Evolutionary conservation across 2,888 invertebrate species (phyloP).

Genomic region (Drosophila pseudotakahashii): DNA sequence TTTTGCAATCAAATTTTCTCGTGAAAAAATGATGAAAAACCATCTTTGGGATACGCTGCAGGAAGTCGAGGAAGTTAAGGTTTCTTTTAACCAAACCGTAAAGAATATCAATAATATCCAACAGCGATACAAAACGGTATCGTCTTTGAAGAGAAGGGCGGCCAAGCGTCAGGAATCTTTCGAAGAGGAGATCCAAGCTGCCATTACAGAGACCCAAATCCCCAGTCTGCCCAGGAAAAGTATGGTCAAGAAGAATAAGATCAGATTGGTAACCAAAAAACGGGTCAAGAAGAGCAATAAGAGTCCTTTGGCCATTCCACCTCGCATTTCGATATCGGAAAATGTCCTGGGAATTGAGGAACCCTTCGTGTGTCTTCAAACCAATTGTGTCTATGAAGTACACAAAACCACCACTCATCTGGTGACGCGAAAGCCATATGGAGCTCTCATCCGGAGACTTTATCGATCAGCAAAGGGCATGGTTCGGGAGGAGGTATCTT

Average conservation of each 20-base stretch:
- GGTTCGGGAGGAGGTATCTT: background rate
- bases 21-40: constrained; percentile 44
- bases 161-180: constrained; percentile 27
- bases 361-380: background rate
- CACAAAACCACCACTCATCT: background rate
- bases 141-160: constrained; percentile 19
- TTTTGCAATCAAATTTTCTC: constrained; percentile 39
- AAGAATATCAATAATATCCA: constrained; percentile 41
- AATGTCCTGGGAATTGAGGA: background rate
- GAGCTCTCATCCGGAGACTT: constrained; percentile 25
- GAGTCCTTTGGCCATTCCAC: background rate
- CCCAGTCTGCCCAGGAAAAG: background rate
- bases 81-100: constrained; percentile 49
- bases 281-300: background rate
- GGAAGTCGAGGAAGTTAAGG: constrained; percentile 53
- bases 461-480: constrained; percentile 18
- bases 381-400: constrained; percentile 22
- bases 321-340: background rate
- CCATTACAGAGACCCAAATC: constrained; percentile 40
- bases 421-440: background rate
- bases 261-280: background rate
- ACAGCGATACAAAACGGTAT: constrained; percentile 46
- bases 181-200: constrained; percentile 61
- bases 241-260: constrained; percentile 3
- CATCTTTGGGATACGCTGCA: constrained; percentile 51